Base-by-base conservation (phyloP, 2,888 invertebrate species). In the Thecocarcelia acutangulata region DNA sequence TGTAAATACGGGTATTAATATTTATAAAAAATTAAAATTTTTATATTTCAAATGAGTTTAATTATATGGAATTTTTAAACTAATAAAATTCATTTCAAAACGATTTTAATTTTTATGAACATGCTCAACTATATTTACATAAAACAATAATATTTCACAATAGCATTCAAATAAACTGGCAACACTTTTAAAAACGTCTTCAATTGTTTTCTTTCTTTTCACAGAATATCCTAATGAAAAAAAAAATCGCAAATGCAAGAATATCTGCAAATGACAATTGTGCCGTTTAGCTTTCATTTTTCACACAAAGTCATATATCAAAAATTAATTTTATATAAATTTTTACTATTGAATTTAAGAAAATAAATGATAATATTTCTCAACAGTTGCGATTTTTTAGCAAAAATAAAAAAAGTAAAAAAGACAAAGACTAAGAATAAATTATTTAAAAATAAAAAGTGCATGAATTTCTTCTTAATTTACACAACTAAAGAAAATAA, bases 201-300 rank as follows among this genome's bases (percentile, higher is more conserved):
- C 17, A 1, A 37, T 66, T 79, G 1, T 42, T 61, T 52, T 19
- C 3, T 24, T 61, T 61, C 54, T 21, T 21, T 69, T 33, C 17
- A 12, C n/a, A 42, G 21, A 61, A 44, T 9, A 19, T 59, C 33
- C 17, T 56, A 46, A 50, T 46, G 44, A n/a, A 52, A 28, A 9
- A 8, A 28, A 9, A 8, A 24, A 21, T 17, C 21, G 69, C 44
- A 64, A 64, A 64, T 70, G 48, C 21, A 44, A 21, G 37, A 42
- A 66, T 78, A 70, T 82, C 82, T 82, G 82, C 15, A 70, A 74
- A 78, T 68, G 82, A 82, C 82, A 82, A 74, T 33, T 75, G 74
- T 61, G 66, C 78, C 54, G 66, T 78, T 82, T 75, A 75, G 78
- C 74, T 78, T 70, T 75, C 66, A 66, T 82, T 73, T 78, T 78